phyloP scores from a whole-genome alignment of 2,797 vertebrate species.

The Rhinichthys osculus region DNA sequence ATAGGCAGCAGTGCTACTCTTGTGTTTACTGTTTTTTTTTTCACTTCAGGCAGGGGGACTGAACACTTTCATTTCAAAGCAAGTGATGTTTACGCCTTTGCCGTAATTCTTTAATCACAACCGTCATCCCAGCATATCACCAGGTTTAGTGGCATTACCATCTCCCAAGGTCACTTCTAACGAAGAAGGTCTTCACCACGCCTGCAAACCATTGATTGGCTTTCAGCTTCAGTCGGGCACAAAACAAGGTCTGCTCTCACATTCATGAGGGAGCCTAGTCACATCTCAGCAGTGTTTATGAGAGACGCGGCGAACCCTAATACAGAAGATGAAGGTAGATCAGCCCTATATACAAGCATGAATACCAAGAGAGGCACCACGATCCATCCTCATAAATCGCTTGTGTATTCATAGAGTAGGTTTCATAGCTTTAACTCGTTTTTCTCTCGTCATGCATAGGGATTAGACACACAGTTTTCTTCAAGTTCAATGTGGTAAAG shows the following conservation, averaged over 20 bases:
- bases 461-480: slow-evolving; percentile 23
- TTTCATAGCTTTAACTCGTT: slow-evolving; percentile 15
- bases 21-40: slow-evolving; percentile 9
- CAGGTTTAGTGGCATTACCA: slow-evolving; percentile 78
- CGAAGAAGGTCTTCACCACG: slow-evolving; percentile 68
- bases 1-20: slow-evolving; percentile 20
- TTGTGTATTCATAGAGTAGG: slow-evolving; percentile 47
- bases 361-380: slow-evolving; percentile 52
- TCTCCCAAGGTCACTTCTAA: slow-evolving; percentile 82
- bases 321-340: slow-evolving; percentile 58
- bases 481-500: slow-evolving; percentile 7
- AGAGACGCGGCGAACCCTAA: slow-evolving; percentile 64
- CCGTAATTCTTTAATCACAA: slow-evolving; percentile 80
- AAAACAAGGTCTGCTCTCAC: slow-evolving; percentile 72
- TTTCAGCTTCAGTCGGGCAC: slow-evolving; percentile 72
- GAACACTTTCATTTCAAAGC: slow-evolving; percentile 65
- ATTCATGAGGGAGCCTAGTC: slow-evolving; percentile 68
- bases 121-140: slow-evolving; percentile 71
- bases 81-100: slow-evolving; percentile 71
- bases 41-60: slow-evolving; percentile 58
- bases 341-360: slow-evolving; percentile 54
- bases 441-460: slow-evolving; percentile 28
- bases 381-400: slow-evolving; percentile 41
- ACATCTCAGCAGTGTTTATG: slow-evolving; percentile 68
- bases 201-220: slow-evolving; percentile 76